Conservation (phyloP, 2,888 invertebrate genomes). For the Saturnia japonica region DNA sequence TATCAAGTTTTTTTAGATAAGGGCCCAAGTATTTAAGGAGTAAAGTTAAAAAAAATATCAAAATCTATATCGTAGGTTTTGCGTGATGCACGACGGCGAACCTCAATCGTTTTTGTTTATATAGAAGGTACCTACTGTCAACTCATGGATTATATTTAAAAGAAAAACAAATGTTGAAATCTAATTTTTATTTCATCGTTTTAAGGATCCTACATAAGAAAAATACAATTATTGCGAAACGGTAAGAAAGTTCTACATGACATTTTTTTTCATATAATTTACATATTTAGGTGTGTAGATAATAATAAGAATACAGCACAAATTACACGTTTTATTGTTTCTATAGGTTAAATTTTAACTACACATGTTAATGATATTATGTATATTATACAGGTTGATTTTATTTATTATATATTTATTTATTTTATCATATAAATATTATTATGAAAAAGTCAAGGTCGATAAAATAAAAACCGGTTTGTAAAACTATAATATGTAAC, state of each 20-base stretch:
- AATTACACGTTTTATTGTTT: not conserved
- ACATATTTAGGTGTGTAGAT: not conserved
- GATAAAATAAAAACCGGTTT: not conserved
- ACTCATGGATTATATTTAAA: no score
- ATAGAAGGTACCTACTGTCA: no score
- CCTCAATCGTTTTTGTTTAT: no score
- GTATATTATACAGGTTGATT: not conserved
- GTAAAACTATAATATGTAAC: not conserved
- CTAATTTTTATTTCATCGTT: conserved; percentile 73
- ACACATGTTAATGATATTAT: conserved; percentile 1
- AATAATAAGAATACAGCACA: not conserved
- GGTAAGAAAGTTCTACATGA: conserved; percentile 21
- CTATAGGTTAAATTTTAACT: not conserved
- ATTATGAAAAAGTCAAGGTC: not conserved
- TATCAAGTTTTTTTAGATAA: no score
- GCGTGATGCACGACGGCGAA: no score
- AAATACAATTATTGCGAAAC: conserved; percentile 63
- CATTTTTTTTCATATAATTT: not conserved
- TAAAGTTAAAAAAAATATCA: no score
- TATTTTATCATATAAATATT: not conserved
- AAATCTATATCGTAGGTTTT: no score
- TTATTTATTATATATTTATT: not conserved
- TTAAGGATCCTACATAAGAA: conserved; percentile 71
- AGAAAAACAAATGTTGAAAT: conserved; percentile 41
- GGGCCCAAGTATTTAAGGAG: no score